These are phyloP conservation scores for Cybosia mesomella DNA, from an alignment of 2,888 invertebrate species.

Conservation along the genomic window DNA sequence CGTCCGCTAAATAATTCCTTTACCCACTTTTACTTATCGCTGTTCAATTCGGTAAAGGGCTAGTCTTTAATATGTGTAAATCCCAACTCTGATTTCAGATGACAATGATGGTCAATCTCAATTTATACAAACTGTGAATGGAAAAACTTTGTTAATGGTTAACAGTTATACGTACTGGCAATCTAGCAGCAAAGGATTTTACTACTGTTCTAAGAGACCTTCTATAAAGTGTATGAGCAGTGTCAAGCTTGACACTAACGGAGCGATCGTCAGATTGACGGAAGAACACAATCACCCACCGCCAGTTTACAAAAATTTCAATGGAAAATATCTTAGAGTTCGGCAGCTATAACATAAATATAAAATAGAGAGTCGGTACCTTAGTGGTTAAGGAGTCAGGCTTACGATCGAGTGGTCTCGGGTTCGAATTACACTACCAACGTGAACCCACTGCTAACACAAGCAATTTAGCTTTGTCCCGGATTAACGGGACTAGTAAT, in stretches of 20 bases:
- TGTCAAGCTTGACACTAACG: conserved; percentile 31
- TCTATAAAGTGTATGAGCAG: conserved; percentile 35
- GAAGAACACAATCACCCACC: conserved; percentile 23
- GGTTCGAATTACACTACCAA: no score
- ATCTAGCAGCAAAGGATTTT: conserved; percentile 29
- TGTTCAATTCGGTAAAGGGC: no score
- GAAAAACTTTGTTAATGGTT: conserved; percentile 30
- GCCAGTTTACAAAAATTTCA: conserved; percentile 3
- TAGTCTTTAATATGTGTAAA: not conserved
- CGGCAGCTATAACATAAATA: not conserved
- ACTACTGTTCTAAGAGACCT: conserved; percentile 47
- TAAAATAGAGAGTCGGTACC: no score
- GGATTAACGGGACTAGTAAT: no score
- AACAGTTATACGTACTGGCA: conserved; percentile 36
- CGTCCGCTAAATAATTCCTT: no score
- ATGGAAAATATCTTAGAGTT: conserved; percentile 16
- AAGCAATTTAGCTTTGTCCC: no score
- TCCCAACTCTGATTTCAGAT: conserved; percentile 7
- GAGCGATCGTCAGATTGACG: conserved; percentile 8
- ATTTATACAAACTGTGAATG: conserved; percentile 21
- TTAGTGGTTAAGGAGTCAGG: no score
- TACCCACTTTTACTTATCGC: no score
- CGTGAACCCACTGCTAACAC: no score
- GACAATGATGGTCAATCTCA: not conserved
- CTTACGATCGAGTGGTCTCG: no score